Evolutionary conservation across 2,888 invertebrate genomes (phyloP).

Genomic region (Sinotaia quadrata): DNA sequence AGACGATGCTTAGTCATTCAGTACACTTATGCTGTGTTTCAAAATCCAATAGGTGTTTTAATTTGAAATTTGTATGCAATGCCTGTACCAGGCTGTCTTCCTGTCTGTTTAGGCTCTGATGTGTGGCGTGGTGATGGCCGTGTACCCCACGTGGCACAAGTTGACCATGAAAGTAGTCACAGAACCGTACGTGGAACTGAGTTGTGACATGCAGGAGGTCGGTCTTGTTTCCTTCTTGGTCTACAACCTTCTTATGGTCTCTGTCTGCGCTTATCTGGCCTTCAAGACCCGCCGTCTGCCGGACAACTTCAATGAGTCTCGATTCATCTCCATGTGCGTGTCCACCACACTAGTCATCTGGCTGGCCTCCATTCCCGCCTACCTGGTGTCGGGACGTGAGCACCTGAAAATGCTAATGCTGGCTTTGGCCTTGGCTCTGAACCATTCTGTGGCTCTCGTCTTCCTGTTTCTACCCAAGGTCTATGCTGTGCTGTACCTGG

Average conservation of each 20-base stretch:
- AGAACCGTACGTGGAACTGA: constrained; percentile 51
- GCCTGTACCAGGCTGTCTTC: too few relatives aligned
- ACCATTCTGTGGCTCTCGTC: constrained; percentile 43
- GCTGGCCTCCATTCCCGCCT: constrained; percentile 59
- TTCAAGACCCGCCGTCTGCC: constrained; percentile 64
- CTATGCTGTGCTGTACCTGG: constrained; percentile 40
- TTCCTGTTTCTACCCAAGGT: constrained; percentile 48
- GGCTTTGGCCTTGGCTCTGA: constrained; percentile 43
- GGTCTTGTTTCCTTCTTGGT: constrained; percentile 50
- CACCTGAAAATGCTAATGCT: constrained; percentile 37
- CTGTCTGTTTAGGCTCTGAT: not conserved
- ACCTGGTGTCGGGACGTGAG: constrained; percentile 48
- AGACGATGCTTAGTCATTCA: too few relatives aligned
- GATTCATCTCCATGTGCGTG: constrained; percentile 60
- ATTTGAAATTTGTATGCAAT: too few relatives aligned
- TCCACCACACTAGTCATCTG: constrained; percentile 61
- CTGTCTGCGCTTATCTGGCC: constrained; percentile 56
- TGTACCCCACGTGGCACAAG: constrained; percentile 3
- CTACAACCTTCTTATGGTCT: constrained; percentile 58
- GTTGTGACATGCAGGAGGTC: constrained; percentile 45
- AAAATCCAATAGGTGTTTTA: too few relatives aligned
- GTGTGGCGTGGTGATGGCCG: not conserved
- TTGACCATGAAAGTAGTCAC: constrained; percentile 41
- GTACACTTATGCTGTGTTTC: too few relatives aligned
- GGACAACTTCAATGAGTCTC: constrained; percentile 65